Base-by-base conservation (phyloP, 1,140 invertebrate species). In the Bombus huntii region DNA sequence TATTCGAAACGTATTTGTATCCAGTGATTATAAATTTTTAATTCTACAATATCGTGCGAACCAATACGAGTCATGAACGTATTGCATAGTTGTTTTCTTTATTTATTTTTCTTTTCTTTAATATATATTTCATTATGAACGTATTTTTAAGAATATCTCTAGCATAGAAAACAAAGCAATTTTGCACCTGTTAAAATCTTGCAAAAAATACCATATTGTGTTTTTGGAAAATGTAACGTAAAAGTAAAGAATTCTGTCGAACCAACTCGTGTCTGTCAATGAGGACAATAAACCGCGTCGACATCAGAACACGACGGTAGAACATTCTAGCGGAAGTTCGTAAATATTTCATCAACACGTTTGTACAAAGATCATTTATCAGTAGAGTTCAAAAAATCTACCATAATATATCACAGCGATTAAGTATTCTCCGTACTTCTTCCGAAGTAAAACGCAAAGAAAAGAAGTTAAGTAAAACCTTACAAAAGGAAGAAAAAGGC, bases 101-200 rank as follows among this genome's bases (percentile, higher is more conserved):
- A 34, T 31, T 47, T n/a, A 66, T 37, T 57, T 39, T 18, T 44
- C 6, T 44, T 59, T n/a, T 66, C 65, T 44, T n/a, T 47, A 66
- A n/a, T 31, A 65, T 8, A 73, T 57, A 44, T 72, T 70, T 42
- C 22, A 2, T 76, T 81, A 22, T 34, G 12, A 25, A 39, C 39
- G 37, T 44, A 70, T 83, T 87, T 44, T 34, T 59, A 44, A 62
- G 62, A 39, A 42, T 82, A 81, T 13, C 22, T 53, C 65, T 73
- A 72, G 66, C 12, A 18, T 78, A 57, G 28, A 53, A 37, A 62
- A 34, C 28, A 81, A 81, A 86, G 71, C 78, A 68, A 81, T 81
- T 65, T 74, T 62, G 78, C 84, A 82, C 84, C 71, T 82, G 84
- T 81, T 86, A 81, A 86, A 82, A 62, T 68, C 79, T 75, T 22